Conservation (phyloP, 1,140 invertebrate genomes). For the Pteromalus puparum region DNA sequence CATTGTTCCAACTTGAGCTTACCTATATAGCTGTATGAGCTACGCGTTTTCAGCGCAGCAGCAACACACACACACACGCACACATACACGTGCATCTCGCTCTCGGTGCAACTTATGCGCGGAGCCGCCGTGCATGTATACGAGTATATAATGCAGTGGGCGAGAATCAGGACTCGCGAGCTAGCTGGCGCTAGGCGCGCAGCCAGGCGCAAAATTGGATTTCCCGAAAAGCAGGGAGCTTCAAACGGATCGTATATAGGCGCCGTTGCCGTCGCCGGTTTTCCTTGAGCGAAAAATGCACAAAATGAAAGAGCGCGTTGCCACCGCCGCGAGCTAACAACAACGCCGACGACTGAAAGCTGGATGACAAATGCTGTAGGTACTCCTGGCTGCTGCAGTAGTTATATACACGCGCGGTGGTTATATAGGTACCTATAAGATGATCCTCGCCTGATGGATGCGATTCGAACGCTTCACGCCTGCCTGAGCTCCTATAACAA, state of each 20-base stretch:
- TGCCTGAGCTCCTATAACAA: no score
- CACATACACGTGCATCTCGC: background rate
- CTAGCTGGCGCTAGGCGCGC: conserved; percentile 45
- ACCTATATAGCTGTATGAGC: background rate
- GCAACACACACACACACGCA: background rate
- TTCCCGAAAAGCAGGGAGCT: conserved; percentile 50
- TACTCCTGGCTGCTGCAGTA: background rate
- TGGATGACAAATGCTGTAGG: background rate
- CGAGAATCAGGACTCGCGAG: conserved; percentile 52
- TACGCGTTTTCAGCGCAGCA: background rate
- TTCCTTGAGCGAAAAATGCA: background rate
- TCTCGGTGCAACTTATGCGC: background rate
- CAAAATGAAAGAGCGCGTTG: background rate
- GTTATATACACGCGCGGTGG: background rate
- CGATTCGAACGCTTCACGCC: no score
- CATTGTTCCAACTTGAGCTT: conserved; percentile 49
- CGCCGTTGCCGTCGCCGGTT: background rate
- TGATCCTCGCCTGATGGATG: background rate
- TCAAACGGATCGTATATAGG: conserved; percentile 45
- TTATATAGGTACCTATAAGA: background rate
- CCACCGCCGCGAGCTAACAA: background rate
- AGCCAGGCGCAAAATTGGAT: conserved; percentile 65
- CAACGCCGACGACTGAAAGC: background rate
- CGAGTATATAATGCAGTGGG: conserved; percentile 43
- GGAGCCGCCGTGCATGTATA: conserved; percentile 32